Conservation (phyloP, 2,797 vertebrate genomes). For the Gallinago nigripennis region DNA sequence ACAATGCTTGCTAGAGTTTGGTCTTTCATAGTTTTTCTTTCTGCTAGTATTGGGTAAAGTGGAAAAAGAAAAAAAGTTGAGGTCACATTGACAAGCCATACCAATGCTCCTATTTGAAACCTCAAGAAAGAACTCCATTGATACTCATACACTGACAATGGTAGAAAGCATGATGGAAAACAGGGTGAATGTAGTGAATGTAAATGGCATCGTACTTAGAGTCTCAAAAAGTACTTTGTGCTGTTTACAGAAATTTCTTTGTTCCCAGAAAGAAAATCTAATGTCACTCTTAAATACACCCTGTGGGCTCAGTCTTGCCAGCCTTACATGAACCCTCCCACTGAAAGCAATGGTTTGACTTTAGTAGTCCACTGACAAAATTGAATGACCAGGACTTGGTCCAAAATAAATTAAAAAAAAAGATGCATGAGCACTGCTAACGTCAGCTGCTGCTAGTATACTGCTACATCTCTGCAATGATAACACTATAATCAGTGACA, state of each 20-base stretch:
- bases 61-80: constrained; percentile 40
- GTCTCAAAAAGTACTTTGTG: constrained; percentile 17
- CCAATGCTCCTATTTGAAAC: constrained; percentile 20
- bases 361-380: neutral
- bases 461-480: constrained; percentile 34
- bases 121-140: constrained; percentile 36
- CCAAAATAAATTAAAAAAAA: neutral
- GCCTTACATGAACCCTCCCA: neutral
- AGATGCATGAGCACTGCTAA: neutral
- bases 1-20: constrained; percentile 73
- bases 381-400: neutral
- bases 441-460: constrained; percentile 1
- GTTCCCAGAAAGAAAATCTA: constrained; percentile 43
- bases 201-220: constrained; percentile 57
- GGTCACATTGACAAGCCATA: constrained; percentile 35
- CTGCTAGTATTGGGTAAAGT: constrained; percentile 46
- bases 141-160: constrained; percentile 32
- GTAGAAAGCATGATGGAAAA: constrained; percentile 27
- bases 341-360: neutral
- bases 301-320: neutral
- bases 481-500: neutral
- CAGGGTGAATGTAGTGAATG: neutral
- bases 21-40: constrained; percentile 74
- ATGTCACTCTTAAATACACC: constrained; percentile 23
- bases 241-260: constrained; percentile 7